phyloP scores from a whole-genome alignment of 2,797 vertebrate species.

The Melanotaenia pygmaea region DNA sequence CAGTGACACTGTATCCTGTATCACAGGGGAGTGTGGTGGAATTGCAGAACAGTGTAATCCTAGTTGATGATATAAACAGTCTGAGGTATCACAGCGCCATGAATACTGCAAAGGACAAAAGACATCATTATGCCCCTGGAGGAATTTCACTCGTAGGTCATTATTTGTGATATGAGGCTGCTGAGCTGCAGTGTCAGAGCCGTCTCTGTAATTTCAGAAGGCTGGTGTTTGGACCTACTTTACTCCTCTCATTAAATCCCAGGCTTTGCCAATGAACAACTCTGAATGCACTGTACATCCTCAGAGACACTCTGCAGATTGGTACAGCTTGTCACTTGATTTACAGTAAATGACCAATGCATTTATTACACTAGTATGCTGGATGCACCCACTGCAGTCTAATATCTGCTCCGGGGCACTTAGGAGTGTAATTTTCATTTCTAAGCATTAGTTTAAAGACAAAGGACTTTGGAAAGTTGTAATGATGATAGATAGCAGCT shows the following conservation, averaged over 20 bases:
- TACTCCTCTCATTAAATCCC: conserved; percentile 50
- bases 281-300: neutral
- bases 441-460: conserved; percentile 9
- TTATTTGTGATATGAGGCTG: conserved; percentile 61
- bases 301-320: conserved; percentile 8
- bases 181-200: conserved; percentile 40
- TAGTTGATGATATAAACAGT: conserved; percentile 68
- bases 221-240: conserved; percentile 19
- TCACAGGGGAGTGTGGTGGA: conserved; percentile 54
- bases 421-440: conserved; percentile 29
- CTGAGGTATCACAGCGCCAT: conserved; percentile 53
- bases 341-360: conserved; percentile 39
- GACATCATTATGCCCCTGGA: conserved; percentile 58
- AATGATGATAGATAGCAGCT: conserved; percentile 30
- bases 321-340: conserved; percentile 45
- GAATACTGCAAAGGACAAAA: conserved; percentile 54
- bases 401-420: conserved; percentile 29
- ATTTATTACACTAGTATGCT: conserved; percentile 35
- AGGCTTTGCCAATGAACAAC: conserved; percentile 16
- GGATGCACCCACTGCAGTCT: conserved; percentile 18
- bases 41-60: conserved; percentile 58
- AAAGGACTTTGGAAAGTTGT: conserved; percentile 15
- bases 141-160: conserved; percentile 49
- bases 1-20: conserved; percentile 60
- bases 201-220: conserved; percentile 58